Evolutionary conservation across 1,140 invertebrate genomes (phyloP).

Genomic region (Micrasema longulum): DNA sequence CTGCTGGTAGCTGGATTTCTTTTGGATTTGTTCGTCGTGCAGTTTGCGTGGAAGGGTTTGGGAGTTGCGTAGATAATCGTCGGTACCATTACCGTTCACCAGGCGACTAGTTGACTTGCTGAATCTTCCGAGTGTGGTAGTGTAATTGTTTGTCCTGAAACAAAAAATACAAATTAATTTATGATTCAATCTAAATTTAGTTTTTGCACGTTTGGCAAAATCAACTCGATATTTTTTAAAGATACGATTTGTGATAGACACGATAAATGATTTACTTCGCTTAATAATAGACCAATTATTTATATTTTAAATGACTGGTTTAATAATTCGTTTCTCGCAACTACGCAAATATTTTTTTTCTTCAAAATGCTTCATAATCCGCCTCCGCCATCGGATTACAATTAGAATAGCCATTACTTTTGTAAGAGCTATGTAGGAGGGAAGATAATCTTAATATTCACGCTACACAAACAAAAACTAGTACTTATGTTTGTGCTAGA

Average conservation of each 20-base stretch:
- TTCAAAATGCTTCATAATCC: conserved; percentile 20
- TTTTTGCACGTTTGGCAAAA: too few species aligned
- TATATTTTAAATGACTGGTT: too few species aligned
- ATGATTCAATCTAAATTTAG: too few species aligned
- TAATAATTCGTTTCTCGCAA: not conserved
- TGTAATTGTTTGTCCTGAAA: conserved; percentile 71
- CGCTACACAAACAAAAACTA: too few species aligned
- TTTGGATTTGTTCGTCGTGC: conserved; percentile 63
- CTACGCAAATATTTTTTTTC: conserved; percentile 30
- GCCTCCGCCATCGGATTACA: conserved; percentile 11
- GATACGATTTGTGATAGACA: too few species aligned
- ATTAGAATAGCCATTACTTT: conserved; percentile 28
- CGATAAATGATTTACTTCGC: too few species aligned
- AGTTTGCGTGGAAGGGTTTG: conserved; percentile 84
- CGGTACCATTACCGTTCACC: conserved; percentile 66
- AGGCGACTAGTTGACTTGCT: conserved; percentile 83
- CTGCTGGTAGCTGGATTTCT: conserved; percentile 67
- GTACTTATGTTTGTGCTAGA: too few species aligned
- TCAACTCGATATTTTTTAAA: too few species aligned
- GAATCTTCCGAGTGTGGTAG: conserved; percentile 79
- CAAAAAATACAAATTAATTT: conserved; percentile 55
- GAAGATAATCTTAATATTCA: conserved; percentile 23
- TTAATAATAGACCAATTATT: too few species aligned
- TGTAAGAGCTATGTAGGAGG: not conserved
- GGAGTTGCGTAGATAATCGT: conserved; percentile 74